phyloP scores from a whole-genome alignment of 2,113 vertebrate genomes.

The Hydrolagus affinis region DNA sequence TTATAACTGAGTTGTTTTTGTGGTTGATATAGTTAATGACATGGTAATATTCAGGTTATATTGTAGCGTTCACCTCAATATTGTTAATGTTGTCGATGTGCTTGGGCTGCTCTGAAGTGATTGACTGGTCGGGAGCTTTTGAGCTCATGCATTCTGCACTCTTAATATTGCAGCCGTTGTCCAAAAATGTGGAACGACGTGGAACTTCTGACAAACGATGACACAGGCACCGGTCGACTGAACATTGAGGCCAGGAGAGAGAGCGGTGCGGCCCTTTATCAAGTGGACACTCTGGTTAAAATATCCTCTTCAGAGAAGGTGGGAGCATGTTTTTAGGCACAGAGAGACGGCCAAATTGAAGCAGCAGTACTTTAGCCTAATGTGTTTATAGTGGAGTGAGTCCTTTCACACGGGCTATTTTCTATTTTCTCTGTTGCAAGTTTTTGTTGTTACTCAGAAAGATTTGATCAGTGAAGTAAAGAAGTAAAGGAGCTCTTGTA shows the following conservation, averaged over 20 bases:
- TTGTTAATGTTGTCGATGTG: too few relatives aligned
- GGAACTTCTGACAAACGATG: slow-evolving; percentile 76
- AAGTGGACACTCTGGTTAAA: slow-evolving; percentile 72
- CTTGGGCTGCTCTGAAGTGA: too few relatives aligned
- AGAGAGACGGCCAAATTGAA: neutral
- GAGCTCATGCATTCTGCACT: neutral
- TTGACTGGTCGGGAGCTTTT: too few relatives aligned
- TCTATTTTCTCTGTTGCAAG: neutral
- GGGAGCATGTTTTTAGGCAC: slow-evolving; percentile 21
- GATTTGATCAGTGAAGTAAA: too few relatives aligned
- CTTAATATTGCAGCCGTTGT: neutral
- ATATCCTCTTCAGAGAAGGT: slow-evolving; percentile 75
- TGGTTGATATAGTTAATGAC: too few relatives aligned
- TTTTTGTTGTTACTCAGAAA: too few relatives aligned
- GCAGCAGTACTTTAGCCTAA: neutral
- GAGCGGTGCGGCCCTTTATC: slow-evolving; percentile 72
- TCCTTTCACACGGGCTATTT: too few relatives aligned
- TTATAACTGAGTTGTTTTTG: too few relatives aligned
- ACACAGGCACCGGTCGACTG: slow-evolving; percentile 63
- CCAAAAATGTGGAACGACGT: slow-evolving; percentile 76
- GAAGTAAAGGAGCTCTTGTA: too few relatives aligned
- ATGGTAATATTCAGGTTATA: too few relatives aligned
- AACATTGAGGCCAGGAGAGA: slow-evolving; percentile 56
- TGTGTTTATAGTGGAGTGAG: too few relatives aligned
- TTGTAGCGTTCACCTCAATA: too few relatives aligned